Base-by-base conservation (phyloP, 2,888 invertebrate genomes). In the Melanotus villosus region DNA sequence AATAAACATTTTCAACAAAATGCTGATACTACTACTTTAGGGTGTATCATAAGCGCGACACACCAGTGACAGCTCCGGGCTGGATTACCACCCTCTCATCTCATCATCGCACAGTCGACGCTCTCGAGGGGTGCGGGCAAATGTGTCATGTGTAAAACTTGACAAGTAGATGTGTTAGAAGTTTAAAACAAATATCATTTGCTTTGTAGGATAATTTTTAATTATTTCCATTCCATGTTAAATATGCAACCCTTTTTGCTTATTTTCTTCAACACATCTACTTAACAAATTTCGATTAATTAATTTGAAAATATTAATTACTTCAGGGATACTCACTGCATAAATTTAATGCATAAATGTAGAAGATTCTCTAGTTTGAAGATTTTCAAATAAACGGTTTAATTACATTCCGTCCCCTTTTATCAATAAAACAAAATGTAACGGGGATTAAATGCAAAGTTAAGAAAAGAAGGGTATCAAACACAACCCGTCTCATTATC, bases 401-500 rank as follows among this genome's bases (percentile, higher is more conserved):
- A 64, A 68, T 68, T 64, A 64, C 52, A 45, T 45, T 34, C 23
- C 18, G 43, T 23, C 64, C 58, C 58, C 36, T 41, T 68, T 23
- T 68, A 52, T 65, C 58, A 69, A 69, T 65, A 69, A 45, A 69
- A 65, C 59, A 60, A 65, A 62, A 45, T 62, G 26, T 38, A 59
- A 56, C 56, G 47, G 59, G 62, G 68, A 64, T 63, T 68, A 68
- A 65, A 65, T 30, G 26, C 34, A 57, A 43, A 69, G 60, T 65
- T 62, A 54, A 57, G 52, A 54, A 64, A 64, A 58, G 80, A 80
- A 80, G 82, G 81, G 82, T 81, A 81, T 82, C 82, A 81, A 81
- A 82, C 80, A 77, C 57, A 78, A 77, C 80, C 80, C 80, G 83
- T 84, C 85, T 85, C 85, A 85, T 85, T 85, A 85, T 85, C 85